phyloP scores from a whole-genome alignment of 2,113 vertebrate genomes.

The Trachemys scripta region DNA sequence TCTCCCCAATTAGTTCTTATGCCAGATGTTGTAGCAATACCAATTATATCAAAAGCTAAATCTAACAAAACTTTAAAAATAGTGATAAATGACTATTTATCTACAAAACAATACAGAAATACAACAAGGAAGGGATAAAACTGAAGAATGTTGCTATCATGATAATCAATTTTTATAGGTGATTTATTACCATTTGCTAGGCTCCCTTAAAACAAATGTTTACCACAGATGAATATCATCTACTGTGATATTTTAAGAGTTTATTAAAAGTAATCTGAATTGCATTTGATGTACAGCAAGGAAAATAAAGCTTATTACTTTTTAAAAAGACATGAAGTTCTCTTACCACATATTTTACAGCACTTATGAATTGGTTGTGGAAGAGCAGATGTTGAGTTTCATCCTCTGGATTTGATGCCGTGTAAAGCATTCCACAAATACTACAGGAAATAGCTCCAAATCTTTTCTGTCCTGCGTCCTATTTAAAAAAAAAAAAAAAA shows the following conservation, averaged over 20 bases:
- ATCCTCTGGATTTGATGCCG: conserved; percentile 94
- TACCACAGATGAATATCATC: not conserved
- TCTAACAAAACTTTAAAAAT: not conserved
- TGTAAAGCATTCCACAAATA: conserved; percentile 98
- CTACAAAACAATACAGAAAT: not conserved
- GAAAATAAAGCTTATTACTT: not conserved
- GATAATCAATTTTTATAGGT: not conserved
- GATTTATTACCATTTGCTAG: not conserved
- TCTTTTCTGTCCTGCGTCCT: conserved; percentile 95
- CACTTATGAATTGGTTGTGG: conserved; percentile 98
- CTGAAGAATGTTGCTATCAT: not conserved
- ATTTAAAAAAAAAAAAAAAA: conserved; percentile 36
- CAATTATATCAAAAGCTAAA: not conserved
- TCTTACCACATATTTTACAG: conserved; percentile 98
- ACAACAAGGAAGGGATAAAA: not conserved
- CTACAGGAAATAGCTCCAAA: conserved; percentile 95
- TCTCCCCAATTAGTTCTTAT: conserved; percentile 2
- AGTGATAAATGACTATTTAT: not conserved
- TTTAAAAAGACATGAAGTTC: conserved; percentile 40
- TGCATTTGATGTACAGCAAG: not conserved
- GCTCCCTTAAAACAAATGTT: not conserved
- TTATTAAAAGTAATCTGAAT: not conserved
- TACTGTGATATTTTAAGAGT: not conserved
- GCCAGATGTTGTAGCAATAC: not conserved
- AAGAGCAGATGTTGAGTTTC: conserved; percentile 97